A percentile compares a stretch with the other conserved stretches of the same genome.
Conservation (phyloP, 2,113 vertebrate species). For the Copsychus sechellarum region DNA sequence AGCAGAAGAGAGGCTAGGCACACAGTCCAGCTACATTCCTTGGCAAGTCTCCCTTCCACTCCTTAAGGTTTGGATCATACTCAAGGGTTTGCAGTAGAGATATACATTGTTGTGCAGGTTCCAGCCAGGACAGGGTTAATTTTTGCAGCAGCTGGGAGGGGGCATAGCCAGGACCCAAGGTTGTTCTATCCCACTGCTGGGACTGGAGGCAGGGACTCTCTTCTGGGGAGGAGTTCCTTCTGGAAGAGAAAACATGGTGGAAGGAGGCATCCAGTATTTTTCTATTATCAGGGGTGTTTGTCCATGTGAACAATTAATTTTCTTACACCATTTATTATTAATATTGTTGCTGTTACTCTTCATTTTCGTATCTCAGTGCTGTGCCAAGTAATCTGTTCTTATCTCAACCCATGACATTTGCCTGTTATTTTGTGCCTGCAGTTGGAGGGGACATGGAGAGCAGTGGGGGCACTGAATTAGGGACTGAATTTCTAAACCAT, state of each 20-base stretch:
- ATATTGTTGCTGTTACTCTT: neutral
- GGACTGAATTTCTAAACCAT: neutral
- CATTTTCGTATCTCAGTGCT: neutral
- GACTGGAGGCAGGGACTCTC: neutral
- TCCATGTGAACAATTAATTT: neutral
- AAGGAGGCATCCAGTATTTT: fast-evolving
- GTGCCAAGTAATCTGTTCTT: neutral
- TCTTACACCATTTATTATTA: neutral
- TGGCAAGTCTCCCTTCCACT: neutral
- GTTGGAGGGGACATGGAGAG: neutral
- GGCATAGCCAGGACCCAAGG: neutral
- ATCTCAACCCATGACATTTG: neutral
- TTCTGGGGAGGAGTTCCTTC: fast-evolving
- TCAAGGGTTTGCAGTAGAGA: neutral
- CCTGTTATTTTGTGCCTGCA: neutral
- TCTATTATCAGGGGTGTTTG: fast-evolving
- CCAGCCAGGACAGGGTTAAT: neutral
- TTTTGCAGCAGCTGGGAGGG: neutral
- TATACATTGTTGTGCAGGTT: neutral
- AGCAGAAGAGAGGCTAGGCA: neutral
- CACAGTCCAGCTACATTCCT: neutral
- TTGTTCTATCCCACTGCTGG: neutral
- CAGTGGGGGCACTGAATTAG: neutral
- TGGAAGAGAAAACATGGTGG: neutral
- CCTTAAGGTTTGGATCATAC: neutral